Evolutionary conservation across 2,888 invertebrate genomes (phyloP).

Genomic region (Corbicula japonica): DNA sequence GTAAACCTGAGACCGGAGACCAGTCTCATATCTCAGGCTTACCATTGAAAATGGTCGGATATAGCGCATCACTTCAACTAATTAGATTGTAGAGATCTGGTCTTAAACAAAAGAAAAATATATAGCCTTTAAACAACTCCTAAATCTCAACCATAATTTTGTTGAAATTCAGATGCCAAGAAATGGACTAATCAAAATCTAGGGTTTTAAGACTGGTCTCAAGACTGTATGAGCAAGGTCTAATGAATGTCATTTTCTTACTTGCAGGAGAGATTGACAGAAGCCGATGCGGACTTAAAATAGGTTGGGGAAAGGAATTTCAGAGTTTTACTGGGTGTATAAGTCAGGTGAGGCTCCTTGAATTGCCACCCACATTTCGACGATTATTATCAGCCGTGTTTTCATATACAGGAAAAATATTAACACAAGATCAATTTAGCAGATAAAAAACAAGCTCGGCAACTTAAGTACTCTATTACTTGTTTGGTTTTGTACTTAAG

Average conservation of each 20-base stretch:
- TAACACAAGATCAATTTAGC: not conserved
- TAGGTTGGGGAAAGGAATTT: conserved; percentile 71
- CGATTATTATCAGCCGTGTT: not conserved
- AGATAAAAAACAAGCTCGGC: not conserved
- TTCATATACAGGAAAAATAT: not conserved
- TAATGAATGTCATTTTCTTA: not conserved
- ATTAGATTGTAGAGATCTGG: too few species aligned
- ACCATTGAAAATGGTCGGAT: too few species aligned
- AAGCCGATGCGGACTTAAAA: conserved; percentile 70
- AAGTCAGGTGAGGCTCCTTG: conserved; percentile 57
- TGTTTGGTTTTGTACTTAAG: too few species aligned
- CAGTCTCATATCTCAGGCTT: too few species aligned
- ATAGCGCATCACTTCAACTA: too few species aligned
- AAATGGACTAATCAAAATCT: not conserved
- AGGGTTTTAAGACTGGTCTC: not conserved
- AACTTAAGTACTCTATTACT: not conserved
- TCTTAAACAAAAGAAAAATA: not conserved
- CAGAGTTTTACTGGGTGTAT: conserved; percentile 69
- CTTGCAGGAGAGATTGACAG: conserved; percentile 64
- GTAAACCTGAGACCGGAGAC: too few species aligned
- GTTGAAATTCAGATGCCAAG: not conserved
- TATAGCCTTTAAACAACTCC: not conserved
- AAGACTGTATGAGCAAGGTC: not conserved
- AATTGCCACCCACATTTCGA: not conserved
- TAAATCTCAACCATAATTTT: not conserved